Base-by-base conservation (phyloP, 2,888 invertebrate species). In the Cerceris rybyensis region DNA sequence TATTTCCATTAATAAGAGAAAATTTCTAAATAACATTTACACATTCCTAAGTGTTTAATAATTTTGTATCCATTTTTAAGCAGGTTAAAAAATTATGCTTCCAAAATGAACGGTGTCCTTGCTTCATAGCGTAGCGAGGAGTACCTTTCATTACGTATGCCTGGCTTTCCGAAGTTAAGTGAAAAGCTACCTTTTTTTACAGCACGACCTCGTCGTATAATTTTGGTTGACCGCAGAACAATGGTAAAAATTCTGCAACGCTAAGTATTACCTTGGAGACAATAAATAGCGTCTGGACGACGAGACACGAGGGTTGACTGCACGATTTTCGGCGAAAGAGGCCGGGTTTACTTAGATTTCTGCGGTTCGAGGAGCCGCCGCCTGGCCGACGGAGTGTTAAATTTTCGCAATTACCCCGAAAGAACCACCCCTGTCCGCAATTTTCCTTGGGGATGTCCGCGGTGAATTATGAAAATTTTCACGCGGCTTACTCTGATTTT, bases 351-450 rank as follows among this genome's bases (percentile, higher is more conserved):
- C 80, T 76, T 73, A 80, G 75, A 69, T 69, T 61, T 78, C 72
- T 64, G 61, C 75, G 70, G 76, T 73, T 82, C 75, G 75, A 81
- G 46, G 46, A 73, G 86, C 84, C 86, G 86, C 75, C 84, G 86
- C 83, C 82, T 82, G 76, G 86, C 78, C 81, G 76, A 75, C 72
- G 68, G 61, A 65, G 73, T 78, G 76, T 70, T 73, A 81, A 84
- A 79, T 85, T 80, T 73, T 64, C 64, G 43, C 80, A 81, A 84
- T 84, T 75, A 80, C 82, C 78, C 78, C 59, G 70, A 71, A 63
- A 69, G 55, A 58, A 63, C 41, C 28, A 28, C 28, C 28, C 28
- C 69, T 65, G 69, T 54, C 55, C 55, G 69, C 66, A 49, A 46
- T 72, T 72, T 72, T 66, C 75, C 75, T 59, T 57, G 41, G 17